Evolutionary conservation across 2,797 vertebrate genomes (phyloP).

Genomic region (Cossypha niveicapilla): DNA sequence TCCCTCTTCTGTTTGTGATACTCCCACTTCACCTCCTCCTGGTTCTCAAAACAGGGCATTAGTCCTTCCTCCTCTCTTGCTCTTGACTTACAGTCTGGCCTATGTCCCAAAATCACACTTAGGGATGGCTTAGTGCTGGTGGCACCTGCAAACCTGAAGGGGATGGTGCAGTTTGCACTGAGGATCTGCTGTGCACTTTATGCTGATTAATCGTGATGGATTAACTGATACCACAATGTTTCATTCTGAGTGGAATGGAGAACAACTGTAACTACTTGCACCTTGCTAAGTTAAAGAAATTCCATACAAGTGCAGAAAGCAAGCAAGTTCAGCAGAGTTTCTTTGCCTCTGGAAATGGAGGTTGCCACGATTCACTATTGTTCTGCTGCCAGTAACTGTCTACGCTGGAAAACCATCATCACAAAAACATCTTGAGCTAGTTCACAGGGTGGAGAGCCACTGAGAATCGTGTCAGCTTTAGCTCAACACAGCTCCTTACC

Average conservation of each 20-base stretch:
- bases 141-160: not conserved
- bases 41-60: not conserved
- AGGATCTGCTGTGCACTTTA: not conserved
- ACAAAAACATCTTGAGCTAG: not conserved
- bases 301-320: rapidly evolving
- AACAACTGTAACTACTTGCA: not conserved
- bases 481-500: not conserved
- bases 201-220: not conserved
- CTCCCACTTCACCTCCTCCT: not conserved
- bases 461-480: not conserved
- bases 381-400: not conserved
- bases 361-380: not conserved
- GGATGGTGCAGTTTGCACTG: not conserved
- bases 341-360: not conserved
- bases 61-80: not conserved
- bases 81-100: not conserved
- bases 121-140: no score
- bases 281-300: not conserved
- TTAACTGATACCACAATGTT: rapidly evolving
- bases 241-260: not conserved
- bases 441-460: not conserved
- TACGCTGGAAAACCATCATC: not conserved
- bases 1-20: not conserved
- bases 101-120: not conserved
- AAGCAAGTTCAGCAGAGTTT: not conserved